Evolutionary conservation across 1,140 invertebrate genomes (phyloP), one percentile per base, ranked within the genome.

Genomic region (Ladona fulva): DNA sequence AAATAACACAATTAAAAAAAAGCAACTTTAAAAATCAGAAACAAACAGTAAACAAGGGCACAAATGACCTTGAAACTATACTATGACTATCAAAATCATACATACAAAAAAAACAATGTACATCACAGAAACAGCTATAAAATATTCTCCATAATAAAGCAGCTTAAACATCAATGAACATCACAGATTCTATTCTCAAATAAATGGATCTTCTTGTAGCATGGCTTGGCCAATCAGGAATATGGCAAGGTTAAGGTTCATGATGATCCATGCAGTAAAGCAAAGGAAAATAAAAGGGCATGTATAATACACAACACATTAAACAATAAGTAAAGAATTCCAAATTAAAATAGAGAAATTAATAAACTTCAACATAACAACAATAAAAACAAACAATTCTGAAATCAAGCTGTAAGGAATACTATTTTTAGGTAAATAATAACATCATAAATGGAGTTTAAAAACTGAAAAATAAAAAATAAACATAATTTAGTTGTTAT

Each of bases 151-250:
- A 5, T 37, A 37, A 37, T 19, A 66, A 52, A 66, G 52, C 75
- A 73, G 74, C 66, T 74, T 79, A 77, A 80, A 80, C 78, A 80
- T 79, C 77, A 80, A 81, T 78, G 78, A 79, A 78, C 79, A 81
- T 75, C 79, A 81, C 79, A 81, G 25, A 74, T 77, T 24, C 66
- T 79, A 37, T 59, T 22, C 42, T 66, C 52, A 66, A 66, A 66
- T 66, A 66, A 66, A 66, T 66, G 3, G 52, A 66, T 12, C 16
- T 66, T 66, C n/a, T 19, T 66, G n/a, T 22, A 79, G 74, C 76
- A 79, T 79, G 78, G 76, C 76, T 77, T 74, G 78, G 74, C 78
- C 78, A 77, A 75, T 77, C 78, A 79, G 78, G 78, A 76, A 74
- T 79, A 77, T 75, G 78, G 78, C 74, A 77, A 77, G 24, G 66